These are phyloP conservation scores for Phalloptychus januarius DNA, from an alignment of 2,797 vertebrate genomes.

Conservation along the genomic window DNA sequence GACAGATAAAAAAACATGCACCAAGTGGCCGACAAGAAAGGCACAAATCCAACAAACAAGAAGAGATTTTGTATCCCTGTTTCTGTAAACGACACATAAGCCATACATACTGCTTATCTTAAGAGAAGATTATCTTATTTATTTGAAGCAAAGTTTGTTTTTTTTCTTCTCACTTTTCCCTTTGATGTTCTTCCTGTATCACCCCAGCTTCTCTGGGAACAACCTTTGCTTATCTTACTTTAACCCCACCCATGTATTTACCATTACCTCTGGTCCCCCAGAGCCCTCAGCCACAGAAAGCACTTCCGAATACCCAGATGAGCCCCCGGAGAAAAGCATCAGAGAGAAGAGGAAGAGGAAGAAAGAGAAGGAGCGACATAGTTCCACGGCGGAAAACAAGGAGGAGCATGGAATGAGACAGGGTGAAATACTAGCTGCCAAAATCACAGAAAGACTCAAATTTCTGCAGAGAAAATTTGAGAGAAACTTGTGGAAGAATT, in stretches of 20 bases:
- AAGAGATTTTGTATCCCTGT: not conserved
- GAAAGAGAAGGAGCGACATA: conserved; percentile 74
- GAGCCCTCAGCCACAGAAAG: conserved; percentile 52
- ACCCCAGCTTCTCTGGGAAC: conserved; percentile 10
- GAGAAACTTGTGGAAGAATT: conserved; percentile 27
- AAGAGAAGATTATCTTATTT: conserved; percentile 3
- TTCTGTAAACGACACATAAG: not conserved
- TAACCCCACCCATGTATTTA: conserved; percentile 24
- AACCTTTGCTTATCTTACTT: conserved; percentile 35
- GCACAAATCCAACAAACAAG: not conserved
- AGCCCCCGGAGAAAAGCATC: conserved; percentile 53
- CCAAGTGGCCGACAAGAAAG: conserved; percentile 8
- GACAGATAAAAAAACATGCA: not conserved
- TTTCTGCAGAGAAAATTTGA: conserved; percentile 62
- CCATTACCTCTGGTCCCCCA: conserved; percentile 38
- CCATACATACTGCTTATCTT: not conserved
- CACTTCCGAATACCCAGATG: conserved; percentile 36
- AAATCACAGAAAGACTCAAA: conserved; percentile 50
- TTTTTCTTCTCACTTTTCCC: conserved; percentile 5
- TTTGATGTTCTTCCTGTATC: conserved; percentile 33
- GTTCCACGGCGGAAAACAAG: conserved; percentile 60
- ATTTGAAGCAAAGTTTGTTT: not conserved
- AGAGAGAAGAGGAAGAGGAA: conserved; percentile 80
- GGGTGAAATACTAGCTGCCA: conserved; percentile 57
- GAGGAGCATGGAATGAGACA: conserved; percentile 66